Conservation (phyloP, 2,888 invertebrate genomes). For the Drosophila cognata region DNA sequence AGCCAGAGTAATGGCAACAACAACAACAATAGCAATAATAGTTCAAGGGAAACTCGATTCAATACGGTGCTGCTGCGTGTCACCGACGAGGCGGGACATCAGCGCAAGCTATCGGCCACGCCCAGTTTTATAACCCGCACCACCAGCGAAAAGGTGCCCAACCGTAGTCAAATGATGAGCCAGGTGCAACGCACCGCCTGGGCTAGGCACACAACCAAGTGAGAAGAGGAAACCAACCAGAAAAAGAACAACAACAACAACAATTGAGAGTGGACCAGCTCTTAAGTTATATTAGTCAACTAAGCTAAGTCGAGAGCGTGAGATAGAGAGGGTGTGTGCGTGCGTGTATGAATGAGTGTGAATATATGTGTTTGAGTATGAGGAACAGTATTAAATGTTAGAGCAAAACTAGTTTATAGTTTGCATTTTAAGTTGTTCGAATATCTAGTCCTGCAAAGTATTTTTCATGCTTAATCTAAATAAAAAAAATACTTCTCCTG, state of each 20-base stretch:
- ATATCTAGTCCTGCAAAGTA: conserved; percentile 52
- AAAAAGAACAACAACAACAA: background rate
- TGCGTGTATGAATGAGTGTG: conserved; percentile 15
- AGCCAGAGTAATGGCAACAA: conserved; percentile 51
- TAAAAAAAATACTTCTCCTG: conserved; percentile 16
- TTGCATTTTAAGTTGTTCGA: conserved; percentile 47
- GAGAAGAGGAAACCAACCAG: conserved; percentile 15
- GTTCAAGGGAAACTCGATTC: conserved; percentile 71
- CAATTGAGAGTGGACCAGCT: conserved; percentile 36
- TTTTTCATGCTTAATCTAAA: conserved; percentile 33
- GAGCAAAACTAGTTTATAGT: conserved; percentile 46
- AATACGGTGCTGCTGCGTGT: conserved; percentile 87
- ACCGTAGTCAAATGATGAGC: conserved; percentile 93
- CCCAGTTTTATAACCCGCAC: conserved; percentile 90
- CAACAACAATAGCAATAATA: conserved; percentile 48
- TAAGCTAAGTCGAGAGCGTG: conserved; percentile 10
- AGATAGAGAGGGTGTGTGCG: background rate
- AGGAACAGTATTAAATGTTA: conserved; percentile 69
- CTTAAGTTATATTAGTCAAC: conserved; percentile 38
- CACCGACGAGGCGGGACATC: conserved; percentile 86
- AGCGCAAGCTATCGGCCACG: conserved; percentile 86
- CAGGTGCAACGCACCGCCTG: conserved; percentile 92
- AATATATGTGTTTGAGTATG: conserved; percentile 24
- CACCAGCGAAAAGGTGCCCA: conserved; percentile 94
- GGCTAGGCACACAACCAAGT: conserved; percentile 95